Base-by-base conservation (phyloP, 2,888 invertebrate genomes). In the Drosophila prostipennis region DNA sequence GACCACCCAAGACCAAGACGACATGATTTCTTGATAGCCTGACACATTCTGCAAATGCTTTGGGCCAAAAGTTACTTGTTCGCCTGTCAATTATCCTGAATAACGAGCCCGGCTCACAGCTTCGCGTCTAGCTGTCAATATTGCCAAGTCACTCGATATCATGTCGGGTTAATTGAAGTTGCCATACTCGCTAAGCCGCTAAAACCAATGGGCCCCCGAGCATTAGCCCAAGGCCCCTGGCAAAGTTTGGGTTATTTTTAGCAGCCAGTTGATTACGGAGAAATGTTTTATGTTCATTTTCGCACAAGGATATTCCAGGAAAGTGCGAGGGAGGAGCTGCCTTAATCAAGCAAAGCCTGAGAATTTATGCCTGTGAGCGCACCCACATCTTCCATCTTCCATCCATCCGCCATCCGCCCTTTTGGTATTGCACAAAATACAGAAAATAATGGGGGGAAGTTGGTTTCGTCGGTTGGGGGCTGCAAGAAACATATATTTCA, bases 401-500 rank as follows among this genome's bases (percentile, higher is more conserved):
- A 19, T 19, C n/a, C n/a, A n/a, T n/a, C n/a, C 19, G 19, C 19
- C 19, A 2, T 19, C 8, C 32, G 34, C 32, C 67, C 34, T 10
- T 16, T 57, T 6, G 37, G 23, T 36, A 29, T 37, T 67, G 64
- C 68, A 46, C 14, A 26, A 60, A 59, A 43, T 29, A 60, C 11
- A 34, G 26, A 26, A 34, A 10, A 48, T 26, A 16, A 26, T 42
- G 16, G 16, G 37, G 32, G 3, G 8, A 14, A 14, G 45, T 29
- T 8, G 26, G 26, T 26, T 26, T 26, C 26, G n/a, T 26, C 13
- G 29, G 23, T 16, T n/a, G 59, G n/a, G 26, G 40, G 29, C n/a
- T 43, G 53, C 46, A 52, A 51, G 60, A 67, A 60, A 43, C 45
- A 58, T 73, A 59, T 68, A 76, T 71, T 82, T 87, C 88, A 83